Conservation (phyloP, 37 sponge, comb jelly and placozoan genomes). For the Aplysina aerophoba region DNA sequence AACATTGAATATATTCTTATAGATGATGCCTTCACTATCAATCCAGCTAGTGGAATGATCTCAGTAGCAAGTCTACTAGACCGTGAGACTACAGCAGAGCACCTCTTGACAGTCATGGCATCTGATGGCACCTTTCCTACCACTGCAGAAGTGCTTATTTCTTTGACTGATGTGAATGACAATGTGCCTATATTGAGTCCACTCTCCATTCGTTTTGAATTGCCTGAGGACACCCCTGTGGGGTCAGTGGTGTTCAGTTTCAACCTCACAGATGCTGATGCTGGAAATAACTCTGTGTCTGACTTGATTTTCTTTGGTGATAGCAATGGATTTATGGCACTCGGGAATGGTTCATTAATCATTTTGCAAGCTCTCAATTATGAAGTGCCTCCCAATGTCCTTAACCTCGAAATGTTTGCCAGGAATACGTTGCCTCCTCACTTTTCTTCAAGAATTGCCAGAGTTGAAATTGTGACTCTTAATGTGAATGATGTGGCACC, state of each 20-base stretch:
- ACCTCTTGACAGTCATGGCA: background rate
- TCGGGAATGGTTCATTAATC: conserved; percentile 29
- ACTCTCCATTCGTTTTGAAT: background rate
- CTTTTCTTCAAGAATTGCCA: conserved; percentile 2
- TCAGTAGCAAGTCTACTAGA: background rate
- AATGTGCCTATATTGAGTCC: background rate
- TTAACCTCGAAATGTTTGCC: conserved; percentile 43
- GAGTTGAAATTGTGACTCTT: conserved; percentile 38
- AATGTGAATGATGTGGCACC: conserved; percentile 82
- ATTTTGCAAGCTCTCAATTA: conserved; percentile 61
- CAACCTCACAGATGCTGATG: conserved; percentile 36
- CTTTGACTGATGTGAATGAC: conserved; percentile 28
- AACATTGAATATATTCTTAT: conserved; percentile 9
- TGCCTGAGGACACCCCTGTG: conserved; percentile 33
- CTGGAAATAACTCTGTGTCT: conserved; percentile 5
- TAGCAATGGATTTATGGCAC: conserved; percentile 27
- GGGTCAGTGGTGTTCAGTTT: conserved; percentile 13
- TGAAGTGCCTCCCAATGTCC: conserved; percentile 35
- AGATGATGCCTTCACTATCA: background rate
- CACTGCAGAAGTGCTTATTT: background rate
- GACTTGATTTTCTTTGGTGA: conserved; percentile 30
- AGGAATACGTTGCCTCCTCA: conserved; percentile 50
- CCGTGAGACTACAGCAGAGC: background rate
- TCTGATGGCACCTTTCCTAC: conserved; percentile 2
- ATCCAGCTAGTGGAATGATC: conserved; percentile 14